A percentile compares a stretch with the other conserved stretches of the same genome.
Evolutionary conservation across 2,113 vertebrate species (phyloP).

Genomic region (Rhynchopsitta pachyrhyncha): DNA sequence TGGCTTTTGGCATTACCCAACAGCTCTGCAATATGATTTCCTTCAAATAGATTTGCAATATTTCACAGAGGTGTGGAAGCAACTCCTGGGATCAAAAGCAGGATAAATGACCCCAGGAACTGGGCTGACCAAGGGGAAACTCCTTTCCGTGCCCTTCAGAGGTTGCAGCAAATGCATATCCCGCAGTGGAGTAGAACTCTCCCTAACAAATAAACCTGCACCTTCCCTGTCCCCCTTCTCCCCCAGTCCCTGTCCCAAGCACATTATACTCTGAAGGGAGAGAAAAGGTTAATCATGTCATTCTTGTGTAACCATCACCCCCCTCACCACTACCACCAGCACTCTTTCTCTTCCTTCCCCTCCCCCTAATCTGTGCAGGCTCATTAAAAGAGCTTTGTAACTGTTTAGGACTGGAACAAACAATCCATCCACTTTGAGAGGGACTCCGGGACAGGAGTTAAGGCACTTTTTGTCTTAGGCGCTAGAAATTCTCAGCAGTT

Average conservation of each 20-base stretch:
- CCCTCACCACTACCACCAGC: constrained; percentile 47
- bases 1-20: constrained; percentile 47
- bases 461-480: constrained; percentile 68
- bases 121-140: not conserved
- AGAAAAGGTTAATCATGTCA: constrained; percentile 71
- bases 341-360: constrained; percentile 61
- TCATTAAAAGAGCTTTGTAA: constrained; percentile 78
- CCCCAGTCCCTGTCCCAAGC: not conserved
- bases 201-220: not conserved
- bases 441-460: constrained; percentile 69
- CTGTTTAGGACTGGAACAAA: constrained; percentile 75
- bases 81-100: not conserved
- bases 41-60: constrained; percentile 20
- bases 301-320: constrained; percentile 50
- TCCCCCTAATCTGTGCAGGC: constrained; percentile 74
- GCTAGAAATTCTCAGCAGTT: constrained; percentile 60
- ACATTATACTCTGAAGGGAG: constrained; percentile 40
- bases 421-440: constrained; percentile 70
- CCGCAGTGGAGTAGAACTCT: not conserved
- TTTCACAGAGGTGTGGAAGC: constrained; percentile 4
- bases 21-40: not conserved
- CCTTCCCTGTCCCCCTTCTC: not conserved
- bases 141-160: not conserved
- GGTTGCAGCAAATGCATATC: not conserved
- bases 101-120: not conserved